These are phyloP conservation scores for Candoia aspera DNA, from an alignment of 2,113 vertebrate genomes.

Conservation along the genomic window DNA sequence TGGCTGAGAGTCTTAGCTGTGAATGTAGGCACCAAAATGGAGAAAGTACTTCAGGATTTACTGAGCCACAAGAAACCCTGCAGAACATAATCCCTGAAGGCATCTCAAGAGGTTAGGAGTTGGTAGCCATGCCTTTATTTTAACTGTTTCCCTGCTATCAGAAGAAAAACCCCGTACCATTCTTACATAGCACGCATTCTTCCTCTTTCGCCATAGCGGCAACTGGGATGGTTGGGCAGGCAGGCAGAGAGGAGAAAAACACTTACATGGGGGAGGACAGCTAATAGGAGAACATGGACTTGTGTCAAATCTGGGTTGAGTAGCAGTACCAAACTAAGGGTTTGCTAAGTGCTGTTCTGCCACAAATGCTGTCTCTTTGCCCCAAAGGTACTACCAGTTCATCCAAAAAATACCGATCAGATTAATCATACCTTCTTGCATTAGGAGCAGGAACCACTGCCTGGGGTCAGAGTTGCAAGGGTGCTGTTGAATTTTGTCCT, in stretches of 20 bases:
- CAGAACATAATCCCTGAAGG: not conserved
- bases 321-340: not conserved
- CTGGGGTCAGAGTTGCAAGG: not conserved
- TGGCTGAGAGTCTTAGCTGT: not conserved
- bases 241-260: not conserved
- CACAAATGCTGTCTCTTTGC: not conserved
- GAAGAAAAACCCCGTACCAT: not conserved
- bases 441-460: not conserved
- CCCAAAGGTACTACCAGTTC: not conserved
- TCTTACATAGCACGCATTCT: not conserved
- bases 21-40: not conserved
- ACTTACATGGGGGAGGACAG: not conserved
- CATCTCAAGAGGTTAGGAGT: not conserved
- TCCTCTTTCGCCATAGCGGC: not conserved
- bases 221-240: not conserved
- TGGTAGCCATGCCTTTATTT: not conserved
- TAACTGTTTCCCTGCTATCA: not conserved
- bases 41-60: not conserved
- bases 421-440: not conserved
- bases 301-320: not conserved
- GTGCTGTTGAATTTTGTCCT: not conserved
- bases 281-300: not conserved
- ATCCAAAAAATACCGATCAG: not conserved
- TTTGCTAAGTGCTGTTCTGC: not conserved
- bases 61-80: not conserved